Conservation (phyloP, 1,140 invertebrate genomes). For the Tribolium madens region DNA sequence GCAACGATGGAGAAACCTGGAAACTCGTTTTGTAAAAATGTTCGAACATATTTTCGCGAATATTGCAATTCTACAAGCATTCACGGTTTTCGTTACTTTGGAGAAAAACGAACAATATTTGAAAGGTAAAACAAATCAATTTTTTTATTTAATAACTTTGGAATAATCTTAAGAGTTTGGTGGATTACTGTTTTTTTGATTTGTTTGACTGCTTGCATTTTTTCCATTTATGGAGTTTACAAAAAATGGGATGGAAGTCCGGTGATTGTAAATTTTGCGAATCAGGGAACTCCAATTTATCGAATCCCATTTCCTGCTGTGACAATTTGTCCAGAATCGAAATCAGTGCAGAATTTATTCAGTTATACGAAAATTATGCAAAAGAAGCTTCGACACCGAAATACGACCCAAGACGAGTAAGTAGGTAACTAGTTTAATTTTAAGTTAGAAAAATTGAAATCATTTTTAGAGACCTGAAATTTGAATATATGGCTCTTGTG, state of each 20-base stretch:
- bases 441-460: neutral
- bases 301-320: conserved; percentile 69
- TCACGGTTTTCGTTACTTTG: conserved; percentile 67
- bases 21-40: conserved; percentile 24
- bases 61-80: conserved; percentile 65
- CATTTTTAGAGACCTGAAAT: neutral
- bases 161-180: conserved; percentile 44
- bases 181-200: conserved; percentile 47
- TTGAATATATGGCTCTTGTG: conserved; percentile 36
- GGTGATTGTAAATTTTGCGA: conserved; percentile 69
- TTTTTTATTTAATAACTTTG: neutral
- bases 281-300: conserved; percentile 67
- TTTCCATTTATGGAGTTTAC: conserved; percentile 62
- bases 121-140: conserved; percentile 28
- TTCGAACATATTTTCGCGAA: conserved; percentile 57
- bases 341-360: conserved; percentile 45
- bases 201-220: conserved; percentile 26
- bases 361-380: conserved; percentile 48
- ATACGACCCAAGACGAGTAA: conserved; percentile 42
- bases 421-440: neutral
- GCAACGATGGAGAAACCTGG: neutral
- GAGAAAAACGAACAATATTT: conserved; percentile 60
- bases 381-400: conserved; percentile 8
- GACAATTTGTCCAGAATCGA: conserved; percentile 68
- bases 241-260: conserved; percentile 68